Base-by-base conservation (phyloP, 30 jellyfish, hydroid and myxozoan species). In the Hydractinia echinata region DNA sequence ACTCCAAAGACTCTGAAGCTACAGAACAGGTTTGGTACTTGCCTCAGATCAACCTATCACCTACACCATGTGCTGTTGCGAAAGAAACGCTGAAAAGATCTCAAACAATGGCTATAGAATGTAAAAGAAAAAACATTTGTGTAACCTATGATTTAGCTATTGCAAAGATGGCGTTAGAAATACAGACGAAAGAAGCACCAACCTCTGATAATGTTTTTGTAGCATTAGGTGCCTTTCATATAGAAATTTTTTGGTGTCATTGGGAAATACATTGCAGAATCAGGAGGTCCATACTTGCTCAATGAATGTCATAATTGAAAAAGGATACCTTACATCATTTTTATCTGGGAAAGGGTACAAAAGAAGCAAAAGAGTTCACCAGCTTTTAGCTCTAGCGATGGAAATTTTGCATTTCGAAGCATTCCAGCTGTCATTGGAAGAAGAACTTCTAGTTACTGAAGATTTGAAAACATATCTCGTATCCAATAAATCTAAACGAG, bases 101-200 rank as follows among this genome's bases (percentile, higher is more conserved):
- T 5, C 54, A 15, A 5, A 51, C 54, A 49, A 18, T 70, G 68
- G 58, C 58, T 30, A 49, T 18, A 18, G 80, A 70, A 70, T 20
- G 8, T 5, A 14, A 51, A 5, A 70, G 48, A 14, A 7, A 7
- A 4, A 4, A 44, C 4, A 49, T 70, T 70, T 54, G 8, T 5
- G 66, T 70, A 16, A 18, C 80, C 67, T 70, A 18, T 70, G 80
- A 70, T 70, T 18, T 70, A 5, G 80, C 66, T 6, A 70, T 70
- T 4, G 80, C 66, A 8, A 70, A 70, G 66, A 18, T 70, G 67
- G 80, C 80, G 48, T 5, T 5, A 14, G 54, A 70, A 49, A 70
- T n/a, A n/a, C n/a, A n/a, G n/a, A n/a, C n/a, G n/a, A n/a, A n/a
- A n/a, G n/a, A n/a, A n/a, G n/a, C n/a, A 49, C 80, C 80, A 70